Evolutionary conservation across 1,140 invertebrate species (phyloP).

Genomic region (Sipha flava): DNA sequence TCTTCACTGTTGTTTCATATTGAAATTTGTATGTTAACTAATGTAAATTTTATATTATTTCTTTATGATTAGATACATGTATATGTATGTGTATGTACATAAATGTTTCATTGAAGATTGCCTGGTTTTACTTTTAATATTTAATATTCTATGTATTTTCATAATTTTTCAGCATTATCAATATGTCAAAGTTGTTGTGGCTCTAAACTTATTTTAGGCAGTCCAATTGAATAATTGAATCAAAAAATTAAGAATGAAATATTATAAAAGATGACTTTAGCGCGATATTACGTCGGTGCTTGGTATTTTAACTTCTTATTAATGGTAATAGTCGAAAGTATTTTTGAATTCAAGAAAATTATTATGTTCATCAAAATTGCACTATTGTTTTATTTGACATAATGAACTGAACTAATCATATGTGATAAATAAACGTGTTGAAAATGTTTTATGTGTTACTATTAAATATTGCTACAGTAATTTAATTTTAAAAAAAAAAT

Average conservation of each 20-base stretch:
- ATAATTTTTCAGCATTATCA: constrained; percentile 5
- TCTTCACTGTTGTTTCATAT: neutral
- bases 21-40: too few relatives aligned
- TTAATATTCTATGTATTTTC: constrained; percentile 5
- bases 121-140: neutral
- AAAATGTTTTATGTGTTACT: too few relatives aligned
- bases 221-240: neutral
- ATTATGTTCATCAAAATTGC: too few relatives aligned
- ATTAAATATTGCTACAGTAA: too few relatives aligned
- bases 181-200: neutral
- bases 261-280: neutral
- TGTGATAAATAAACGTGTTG: too few relatives aligned
- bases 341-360: too few relatives aligned
- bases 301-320: neutral
- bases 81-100: neutral
- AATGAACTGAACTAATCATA: too few relatives aligned
- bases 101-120: neutral
- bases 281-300: neutral
- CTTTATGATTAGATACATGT: too few relatives aligned
- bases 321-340: neutral
- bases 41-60: too few relatives aligned
- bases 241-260: neutral
- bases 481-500: too few relatives aligned
- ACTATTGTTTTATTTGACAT: too few relatives aligned
- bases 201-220: neutral